A percentile compares a stretch with the other conserved stretches of the same genome.
These are phyloP conservation scores for Laticauda laticaudata DNA, from an alignment of 2,113 vertebrate genomes.

Conservation along the genomic window DNA sequence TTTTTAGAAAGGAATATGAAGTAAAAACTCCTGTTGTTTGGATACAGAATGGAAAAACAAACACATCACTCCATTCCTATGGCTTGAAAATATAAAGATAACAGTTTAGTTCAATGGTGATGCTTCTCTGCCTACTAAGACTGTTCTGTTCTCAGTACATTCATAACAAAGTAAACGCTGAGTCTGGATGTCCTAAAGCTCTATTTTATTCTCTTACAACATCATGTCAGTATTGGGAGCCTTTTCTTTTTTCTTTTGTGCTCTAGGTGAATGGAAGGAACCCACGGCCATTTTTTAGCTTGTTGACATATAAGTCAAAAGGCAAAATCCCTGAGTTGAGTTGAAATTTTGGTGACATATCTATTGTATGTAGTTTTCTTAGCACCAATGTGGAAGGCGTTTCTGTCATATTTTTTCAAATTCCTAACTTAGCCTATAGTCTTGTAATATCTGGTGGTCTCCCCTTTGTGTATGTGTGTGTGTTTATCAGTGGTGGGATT, in stretches of 20 bases:
- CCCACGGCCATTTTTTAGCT: not conserved
- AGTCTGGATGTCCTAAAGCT: not conserved
- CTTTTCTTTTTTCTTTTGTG: not conserved
- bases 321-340: not conserved
- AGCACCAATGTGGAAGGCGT: not conserved
- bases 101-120: not conserved
- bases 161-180: not conserved
- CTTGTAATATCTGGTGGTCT: not conserved
- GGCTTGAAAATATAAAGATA: not conserved
- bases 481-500: too few relatives aligned
- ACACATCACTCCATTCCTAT: not conserved
- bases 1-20: slow-evolving; percentile 12
- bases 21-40: slow-evolving; percentile 1
- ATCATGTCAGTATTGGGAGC: not conserved
- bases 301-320: not conserved
- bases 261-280: not conserved
- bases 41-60: not conserved
- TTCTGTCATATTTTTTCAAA: not conserved
- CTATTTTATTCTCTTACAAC: not conserved
- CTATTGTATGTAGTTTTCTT: not conserved
- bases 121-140: not conserved
- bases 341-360: not conserved
- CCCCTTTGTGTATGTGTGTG: not conserved
- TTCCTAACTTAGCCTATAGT: not conserved
- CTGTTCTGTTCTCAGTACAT: not conserved